Conservation (phyloP, 2,888 invertebrate species). For the Prionchulus punctatus region DNA sequence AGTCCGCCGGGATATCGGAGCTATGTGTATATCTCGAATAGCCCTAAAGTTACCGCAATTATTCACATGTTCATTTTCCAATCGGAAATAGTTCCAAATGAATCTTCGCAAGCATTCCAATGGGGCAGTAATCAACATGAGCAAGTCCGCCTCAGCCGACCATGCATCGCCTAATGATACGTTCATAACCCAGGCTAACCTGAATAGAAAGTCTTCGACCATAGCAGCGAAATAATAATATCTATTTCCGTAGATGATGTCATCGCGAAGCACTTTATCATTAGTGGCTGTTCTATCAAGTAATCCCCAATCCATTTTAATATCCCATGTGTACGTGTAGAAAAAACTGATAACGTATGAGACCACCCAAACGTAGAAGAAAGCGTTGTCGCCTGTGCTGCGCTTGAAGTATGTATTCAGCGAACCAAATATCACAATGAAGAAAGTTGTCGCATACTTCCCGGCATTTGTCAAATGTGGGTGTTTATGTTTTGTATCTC, state of each 20-base stretch:
- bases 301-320: conserved; percentile 97
- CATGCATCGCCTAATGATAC: conserved; percentile 57
- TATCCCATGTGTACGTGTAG: conserved; percentile 94
- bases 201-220: conserved; percentile 73
- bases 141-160: conserved; percentile 51
- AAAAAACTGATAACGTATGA: conserved; percentile 61
- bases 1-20: conserved; percentile 47
- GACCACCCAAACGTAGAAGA: conserved; percentile 55
- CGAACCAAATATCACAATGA: conserved; percentile 60
- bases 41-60: conserved; percentile 94
- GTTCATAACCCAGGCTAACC: conserved; percentile 63
- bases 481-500: conserved; percentile 78
- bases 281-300: conserved; percentile 40
- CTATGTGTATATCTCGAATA: conserved; percentile 88
- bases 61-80: conserved; percentile 97
- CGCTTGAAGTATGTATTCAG: conserved; percentile 19
- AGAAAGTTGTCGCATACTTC: conserved; percentile 91
- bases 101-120: conserved; percentile 48
- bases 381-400: conserved; percentile 13
- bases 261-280: conserved; percentile 42
- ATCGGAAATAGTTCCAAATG: conserved; percentile 96
- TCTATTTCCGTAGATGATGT: conserved; percentile 28
- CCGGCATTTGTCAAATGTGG: conserved; percentile 85
- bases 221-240: conserved; percentile 86
- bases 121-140: conserved; percentile 27